phyloP scores from a whole-genome alignment of 2,888 invertebrate genomes.

The Athalia circularis region DNA sequence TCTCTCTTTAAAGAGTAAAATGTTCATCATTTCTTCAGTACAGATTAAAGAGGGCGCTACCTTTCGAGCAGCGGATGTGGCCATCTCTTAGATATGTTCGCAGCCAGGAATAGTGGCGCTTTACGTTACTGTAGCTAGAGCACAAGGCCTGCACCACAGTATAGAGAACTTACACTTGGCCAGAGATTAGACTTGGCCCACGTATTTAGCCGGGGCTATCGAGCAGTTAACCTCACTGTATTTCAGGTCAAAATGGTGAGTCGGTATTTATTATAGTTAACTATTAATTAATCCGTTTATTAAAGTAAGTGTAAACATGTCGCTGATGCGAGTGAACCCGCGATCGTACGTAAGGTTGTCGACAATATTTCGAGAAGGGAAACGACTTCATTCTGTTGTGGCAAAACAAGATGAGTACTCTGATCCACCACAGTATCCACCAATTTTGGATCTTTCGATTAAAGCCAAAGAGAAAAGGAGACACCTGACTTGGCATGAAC shows the following conservation, averaged over 20 bases:
- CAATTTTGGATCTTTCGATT: constrained; percentile 79
- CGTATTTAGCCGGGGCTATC: background rate
- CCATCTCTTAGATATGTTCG: too few species aligned
- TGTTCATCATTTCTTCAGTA: too few species aligned
- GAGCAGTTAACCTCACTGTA: background rate
- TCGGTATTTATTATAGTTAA: background rate
- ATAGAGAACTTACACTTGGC: too few species aligned
- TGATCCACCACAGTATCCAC: constrained; percentile 76
- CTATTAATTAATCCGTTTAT: background rate
- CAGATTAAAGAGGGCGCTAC: too few species aligned
- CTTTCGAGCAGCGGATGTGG: too few species aligned
- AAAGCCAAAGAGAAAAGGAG: constrained; percentile 75
- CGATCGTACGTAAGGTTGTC: constrained; percentile 3
- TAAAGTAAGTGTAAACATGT: background rate
- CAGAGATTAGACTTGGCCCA: too few species aligned
- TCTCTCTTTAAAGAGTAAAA: too few species aligned
- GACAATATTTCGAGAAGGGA: constrained; percentile 19
- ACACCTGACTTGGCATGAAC: constrained; percentile 75
- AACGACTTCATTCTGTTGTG: constrained; percentile 50
- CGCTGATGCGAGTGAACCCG: constrained; percentile 13
- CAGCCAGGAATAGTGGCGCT: too few species aligned
- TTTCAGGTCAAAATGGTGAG: background rate
- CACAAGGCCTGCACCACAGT: too few species aligned
- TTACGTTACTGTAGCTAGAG: too few species aligned
- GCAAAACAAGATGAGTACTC: constrained; percentile 69